Base-by-base conservation (phyloP, 2,113 vertebrate genomes). In the Tinamus guttatus region DNA sequence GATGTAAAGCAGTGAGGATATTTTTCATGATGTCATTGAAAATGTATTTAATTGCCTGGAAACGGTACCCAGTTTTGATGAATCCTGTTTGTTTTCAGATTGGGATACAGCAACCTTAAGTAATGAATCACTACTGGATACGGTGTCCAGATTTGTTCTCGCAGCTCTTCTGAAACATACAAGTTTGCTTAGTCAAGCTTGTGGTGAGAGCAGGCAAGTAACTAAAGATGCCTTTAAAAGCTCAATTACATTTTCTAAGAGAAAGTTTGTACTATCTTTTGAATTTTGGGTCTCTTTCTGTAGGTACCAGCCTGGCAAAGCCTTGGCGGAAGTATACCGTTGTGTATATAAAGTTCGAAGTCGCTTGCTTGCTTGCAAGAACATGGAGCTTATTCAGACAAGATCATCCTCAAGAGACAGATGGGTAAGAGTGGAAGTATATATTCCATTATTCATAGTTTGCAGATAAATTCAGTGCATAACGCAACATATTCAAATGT, bases 141-240 rank as follows among this genome's bases (percentile, higher is more conserved):
- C 98, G 1, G 99, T 99, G 62, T 99, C 99, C 93, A 98, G 99
- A 97, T 99, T 99, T 96, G 99, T 99, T 88, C 98, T 99, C 95
- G 98, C 99, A 25, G 98, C 99, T n/a, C 97, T 99, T 63, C 95
- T 99, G 95, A 99, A 99, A 93, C 99, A 99, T 82, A 99, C 99
- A 1, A 98, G 98, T 85, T 98, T 99, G 88, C 98, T 99, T 84
- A 97, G 95, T 89, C 98, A 99, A 89, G 99, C 99, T 78, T 98
- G 98, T 87, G 98, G 99, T 80, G 99, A 99, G 95, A 99, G 98
- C 96, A 99, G 99, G 99, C 98, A 98, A 97, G 94, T 98, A 91
- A 85, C 60, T 94, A 70, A 91, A 95, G 83, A 38, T 89, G 64
- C 63, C 69, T 81, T 94, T 79, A 63, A 71, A 90, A 64, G 8